A percentile compares a stretch with the other conserved stretches of the same genome.
Evolutionary conservation across 2,113 vertebrate species (phyloP).

Genomic region (Phoxinus phoxinus): DNA sequence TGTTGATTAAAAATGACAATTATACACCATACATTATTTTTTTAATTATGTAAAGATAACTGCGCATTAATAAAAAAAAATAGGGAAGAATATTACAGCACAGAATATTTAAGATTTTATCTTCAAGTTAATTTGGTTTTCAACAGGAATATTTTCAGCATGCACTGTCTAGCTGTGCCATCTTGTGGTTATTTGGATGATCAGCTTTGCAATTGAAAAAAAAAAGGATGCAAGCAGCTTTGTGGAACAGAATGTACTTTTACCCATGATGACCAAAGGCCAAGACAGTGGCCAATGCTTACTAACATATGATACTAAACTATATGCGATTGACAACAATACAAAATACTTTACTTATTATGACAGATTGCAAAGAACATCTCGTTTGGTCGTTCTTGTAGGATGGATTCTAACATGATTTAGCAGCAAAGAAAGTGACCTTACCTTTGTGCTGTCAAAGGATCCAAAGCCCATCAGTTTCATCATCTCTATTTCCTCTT

Average conservation of each 20-base stretch:
- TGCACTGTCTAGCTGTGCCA: constrained; percentile 54
- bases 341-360: too few species aligned
- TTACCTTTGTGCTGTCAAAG: constrained; percentile 91
- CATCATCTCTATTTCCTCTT: constrained; percentile 99
- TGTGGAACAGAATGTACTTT: too few species aligned
- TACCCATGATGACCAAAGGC: too few species aligned
- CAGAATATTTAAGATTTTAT: background rate
- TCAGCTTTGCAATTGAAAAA: background rate
- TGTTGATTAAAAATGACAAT: constrained; percentile 58
- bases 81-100: background rate
- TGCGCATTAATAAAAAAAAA: background rate
- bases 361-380: too few species aligned
- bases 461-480: constrained; percentile 91
- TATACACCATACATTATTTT: too few species aligned
- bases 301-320: too few species aligned
- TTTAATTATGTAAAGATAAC: background rate
- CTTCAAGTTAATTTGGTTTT: background rate
- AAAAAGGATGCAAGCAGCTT: background rate
- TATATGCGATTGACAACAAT: too few species aligned
- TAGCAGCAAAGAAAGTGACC: constrained; percentile 22
- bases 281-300: too few species aligned
- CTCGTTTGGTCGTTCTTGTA: background rate
- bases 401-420: background rate
- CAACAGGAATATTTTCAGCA: background rate
- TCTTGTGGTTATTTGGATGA: constrained; percentile 63